These are phyloP conservation scores for Dasyurus viverrinus DNA, from an alignment of 2,113 vertebrate genomes.

Conservation along the genomic window DNA sequence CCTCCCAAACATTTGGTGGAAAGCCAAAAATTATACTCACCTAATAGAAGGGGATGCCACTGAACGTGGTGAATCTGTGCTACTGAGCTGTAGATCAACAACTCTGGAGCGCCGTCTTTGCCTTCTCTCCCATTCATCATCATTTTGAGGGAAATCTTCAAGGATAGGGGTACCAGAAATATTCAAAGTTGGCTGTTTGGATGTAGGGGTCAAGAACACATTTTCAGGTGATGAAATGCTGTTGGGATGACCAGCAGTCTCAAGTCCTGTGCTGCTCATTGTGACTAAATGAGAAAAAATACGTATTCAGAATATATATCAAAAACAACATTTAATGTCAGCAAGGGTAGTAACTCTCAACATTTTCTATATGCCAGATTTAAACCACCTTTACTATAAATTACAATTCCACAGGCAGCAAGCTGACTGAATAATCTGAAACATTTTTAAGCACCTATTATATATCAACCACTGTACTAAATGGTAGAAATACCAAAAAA, in stretches of 20 bases:
- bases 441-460: background rate
- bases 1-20: accelerated
- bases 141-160: constrained; percentile 89
- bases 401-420: background rate
- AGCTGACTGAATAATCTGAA: background rate
- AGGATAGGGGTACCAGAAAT: constrained; percentile 84
- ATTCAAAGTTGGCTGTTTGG: constrained; percentile 67
- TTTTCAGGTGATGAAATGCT: constrained; percentile 41
- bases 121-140: constrained; percentile 92
- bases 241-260: constrained; percentile 24
- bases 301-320: constrained; percentile 37
- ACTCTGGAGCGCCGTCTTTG: constrained; percentile 91
- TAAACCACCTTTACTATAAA: background rate
- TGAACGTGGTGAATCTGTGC: constrained; percentile 84
- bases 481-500: background rate
- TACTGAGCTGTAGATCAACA: constrained; percentile 86
- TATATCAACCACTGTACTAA: background rate
- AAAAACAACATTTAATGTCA: background rate
- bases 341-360: background rate
- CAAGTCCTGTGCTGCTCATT: constrained; percentile 50
- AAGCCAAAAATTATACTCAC: constrained; percentile 49
- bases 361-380: background rate
- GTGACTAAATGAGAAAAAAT: constrained; percentile 25
- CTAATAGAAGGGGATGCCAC: constrained; percentile 74
- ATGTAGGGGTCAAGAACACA: constrained; percentile 73